phyloP scores from a whole-genome alignment of 1,140 invertebrate species.

The Microvelia longipes region DNA sequence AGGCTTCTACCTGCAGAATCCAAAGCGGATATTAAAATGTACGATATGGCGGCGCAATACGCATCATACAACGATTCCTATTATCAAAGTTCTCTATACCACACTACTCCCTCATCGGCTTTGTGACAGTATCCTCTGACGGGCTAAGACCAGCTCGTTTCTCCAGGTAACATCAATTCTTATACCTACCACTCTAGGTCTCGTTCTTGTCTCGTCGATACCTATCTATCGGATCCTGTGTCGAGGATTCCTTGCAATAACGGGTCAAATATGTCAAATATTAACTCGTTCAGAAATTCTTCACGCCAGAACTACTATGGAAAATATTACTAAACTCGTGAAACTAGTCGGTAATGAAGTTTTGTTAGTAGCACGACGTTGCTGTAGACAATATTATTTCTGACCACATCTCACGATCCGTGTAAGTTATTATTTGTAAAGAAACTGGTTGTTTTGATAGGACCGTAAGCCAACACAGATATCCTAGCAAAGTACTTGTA shows the following conservation, averaged over 20 bases:
- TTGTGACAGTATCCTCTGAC: slow-evolving; percentile 27
- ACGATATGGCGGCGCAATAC: slow-evolving; percentile 41
- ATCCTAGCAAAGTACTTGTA: too few species aligned
- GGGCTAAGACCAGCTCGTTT: slow-evolving; percentile 8
- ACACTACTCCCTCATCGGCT: slow-evolving; percentile 42
- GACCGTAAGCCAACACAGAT: too few species aligned
- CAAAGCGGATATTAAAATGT: slow-evolving; percentile 57
- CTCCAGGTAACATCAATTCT: neutral
- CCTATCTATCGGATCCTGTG: neutral
- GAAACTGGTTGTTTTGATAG: too few species aligned
- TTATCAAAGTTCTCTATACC: slow-evolving; percentile 61
- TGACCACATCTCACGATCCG: too few species aligned
- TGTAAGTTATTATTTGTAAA: too few species aligned
- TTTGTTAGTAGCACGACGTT: too few species aligned
- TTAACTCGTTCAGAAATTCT: too few species aligned
- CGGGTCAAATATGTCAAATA: neutral
- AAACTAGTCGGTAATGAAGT: too few species aligned
- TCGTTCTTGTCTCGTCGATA: neutral
- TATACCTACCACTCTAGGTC: neutral
- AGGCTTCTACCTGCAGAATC: slow-evolving; percentile 70
- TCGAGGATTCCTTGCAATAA: neutral
- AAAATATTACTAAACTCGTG: too few species aligned
- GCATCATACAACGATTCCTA: slow-evolving; percentile 51
- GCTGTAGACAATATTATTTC: too few species aligned
- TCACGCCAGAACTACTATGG: too few species aligned